These are phyloP conservation scores for Perccottus glenii DNA, from an alignment of 2,113 vertebrate genomes.

Conservation along the genomic window DNA sequence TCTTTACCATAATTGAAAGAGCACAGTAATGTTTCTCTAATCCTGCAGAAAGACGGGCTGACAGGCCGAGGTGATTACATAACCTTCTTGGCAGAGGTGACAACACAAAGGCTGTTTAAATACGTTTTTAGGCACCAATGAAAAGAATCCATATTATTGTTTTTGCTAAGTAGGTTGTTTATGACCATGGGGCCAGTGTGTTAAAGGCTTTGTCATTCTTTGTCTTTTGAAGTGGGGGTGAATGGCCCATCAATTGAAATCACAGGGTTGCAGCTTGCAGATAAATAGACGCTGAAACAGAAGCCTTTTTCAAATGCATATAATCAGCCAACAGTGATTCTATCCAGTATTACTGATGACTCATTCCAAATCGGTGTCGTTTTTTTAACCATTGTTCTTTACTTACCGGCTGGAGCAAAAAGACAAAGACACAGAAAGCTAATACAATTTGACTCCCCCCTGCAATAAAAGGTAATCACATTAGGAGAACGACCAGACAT, in stretches of 20 bases:
- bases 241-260: neutral
- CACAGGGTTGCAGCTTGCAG: neutral
- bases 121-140: neutral
- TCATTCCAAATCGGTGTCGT: too few species aligned
- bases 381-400: too few species aligned
- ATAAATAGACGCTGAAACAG: neutral
- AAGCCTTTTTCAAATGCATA: neutral
- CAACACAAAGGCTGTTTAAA: neutral
- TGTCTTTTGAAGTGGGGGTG: neutral
- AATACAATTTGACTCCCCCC: neutral
- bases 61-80: neutral
- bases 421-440: too few species aligned
- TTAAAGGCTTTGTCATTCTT: neutral
- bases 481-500: neutral
- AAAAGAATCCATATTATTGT: neutral
- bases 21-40: neutral
- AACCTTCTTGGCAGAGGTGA: constrained; percentile 5
- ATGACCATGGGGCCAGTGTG: neutral
- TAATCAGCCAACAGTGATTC: neutral
- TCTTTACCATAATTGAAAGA: constrained; percentile 6
- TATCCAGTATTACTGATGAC: neutral
- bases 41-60: constrained; percentile 1
- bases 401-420: too few species aligned
- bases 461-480: constrained; percentile 1
- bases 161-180: constrained; percentile 1